These are phyloP conservation scores for Odontamblyopus rebecca DNA, from an alignment of 2,797 vertebrate species.

Conservation along the genomic window DNA sequence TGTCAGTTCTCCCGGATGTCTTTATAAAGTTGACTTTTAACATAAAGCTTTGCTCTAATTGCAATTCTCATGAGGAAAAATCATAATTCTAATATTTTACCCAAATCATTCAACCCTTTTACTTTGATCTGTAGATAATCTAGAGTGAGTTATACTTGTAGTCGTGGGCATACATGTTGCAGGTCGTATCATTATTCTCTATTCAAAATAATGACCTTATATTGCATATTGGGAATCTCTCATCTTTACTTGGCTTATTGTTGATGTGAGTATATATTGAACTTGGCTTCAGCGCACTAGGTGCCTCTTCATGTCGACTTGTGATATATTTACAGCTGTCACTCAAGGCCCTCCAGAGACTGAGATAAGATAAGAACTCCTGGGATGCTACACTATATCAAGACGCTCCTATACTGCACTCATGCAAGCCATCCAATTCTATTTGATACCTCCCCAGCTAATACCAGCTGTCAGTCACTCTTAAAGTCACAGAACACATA, in stretches of 20 bases:
- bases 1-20: no score
- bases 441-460: constrained; percentile 80
- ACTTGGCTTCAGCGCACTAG: constrained; percentile 49
- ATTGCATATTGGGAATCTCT: not conserved
- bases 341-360: constrained; percentile 77
- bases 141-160: not conserved
- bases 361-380: constrained; percentile 67
- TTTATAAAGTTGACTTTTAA: no score
- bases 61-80: no score
- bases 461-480: constrained; percentile 77
- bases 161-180: not conserved
- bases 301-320: constrained; percentile 63
- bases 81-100: no score
- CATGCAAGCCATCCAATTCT: constrained; percentile 79
- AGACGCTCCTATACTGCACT: constrained; percentile 75
- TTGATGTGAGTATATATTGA: constrained; percentile 57
- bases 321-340: constrained; percentile 78
- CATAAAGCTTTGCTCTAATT: no score
- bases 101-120: not conserved
- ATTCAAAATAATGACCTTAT: not conserved
- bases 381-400: constrained; percentile 73
- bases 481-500: constrained; percentile 73
- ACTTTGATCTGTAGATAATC: not conserved
- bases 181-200: not conserved
- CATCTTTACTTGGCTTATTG: constrained; percentile 56